These are phyloP conservation scores for Natator depressus DNA, from an alignment of 2,113 vertebrate genomes.

Conservation along the genomic window DNA sequence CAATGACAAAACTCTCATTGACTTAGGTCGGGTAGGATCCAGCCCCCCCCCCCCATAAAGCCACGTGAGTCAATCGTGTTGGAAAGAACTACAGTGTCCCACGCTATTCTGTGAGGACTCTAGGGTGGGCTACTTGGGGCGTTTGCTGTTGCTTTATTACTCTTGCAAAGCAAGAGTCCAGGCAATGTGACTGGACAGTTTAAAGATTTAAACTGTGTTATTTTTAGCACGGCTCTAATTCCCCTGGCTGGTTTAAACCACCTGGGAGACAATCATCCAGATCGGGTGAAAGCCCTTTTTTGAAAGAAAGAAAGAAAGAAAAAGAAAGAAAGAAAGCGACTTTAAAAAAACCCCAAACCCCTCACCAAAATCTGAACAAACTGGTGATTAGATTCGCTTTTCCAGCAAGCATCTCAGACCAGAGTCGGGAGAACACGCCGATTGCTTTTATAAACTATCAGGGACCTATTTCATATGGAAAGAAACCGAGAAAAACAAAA, in stretches of 20 bases:
- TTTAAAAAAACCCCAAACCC: neutral
- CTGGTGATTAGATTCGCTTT: neutral
- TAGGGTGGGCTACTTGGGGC: neutral
- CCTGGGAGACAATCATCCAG: neutral
- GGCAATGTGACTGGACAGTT: neutral
- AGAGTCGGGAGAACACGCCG: neutral
- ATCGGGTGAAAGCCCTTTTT: neutral
- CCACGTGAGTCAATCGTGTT: neutral
- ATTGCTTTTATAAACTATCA: neutral
- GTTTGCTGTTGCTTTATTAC: neutral
- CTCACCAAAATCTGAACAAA: neutral
- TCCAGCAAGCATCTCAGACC: neutral
- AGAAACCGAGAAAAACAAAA: neutral
- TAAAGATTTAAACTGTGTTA: neutral
- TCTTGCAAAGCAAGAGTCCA: neutral
- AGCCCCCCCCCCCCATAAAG: neutral
- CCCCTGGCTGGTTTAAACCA: neutral
- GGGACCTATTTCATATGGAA: neutral
- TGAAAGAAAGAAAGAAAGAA: too few species aligned
- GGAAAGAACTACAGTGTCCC: neutral
- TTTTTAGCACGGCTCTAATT: neutral
- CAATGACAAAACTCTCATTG: neutral
- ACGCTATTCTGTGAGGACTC: neutral
- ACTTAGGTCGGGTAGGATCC: neutral
- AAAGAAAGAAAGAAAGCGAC: neutral